Conservation (phyloP, 2,888 invertebrate genomes). For the Drosophila pseudotalamancana region DNA sequence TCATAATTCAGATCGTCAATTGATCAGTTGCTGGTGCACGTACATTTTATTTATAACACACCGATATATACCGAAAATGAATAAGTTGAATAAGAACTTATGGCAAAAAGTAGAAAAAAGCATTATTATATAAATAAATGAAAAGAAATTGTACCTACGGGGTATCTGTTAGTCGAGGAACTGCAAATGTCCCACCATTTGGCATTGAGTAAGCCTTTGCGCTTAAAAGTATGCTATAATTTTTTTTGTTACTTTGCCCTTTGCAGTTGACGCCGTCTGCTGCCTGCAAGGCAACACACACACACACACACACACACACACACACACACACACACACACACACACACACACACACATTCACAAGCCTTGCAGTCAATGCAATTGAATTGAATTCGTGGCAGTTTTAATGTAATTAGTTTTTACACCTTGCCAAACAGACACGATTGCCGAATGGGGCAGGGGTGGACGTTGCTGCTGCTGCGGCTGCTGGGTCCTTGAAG, state of each 20-base stretch:
- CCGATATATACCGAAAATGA: too few relatives aligned
- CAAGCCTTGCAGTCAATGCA: slow-evolving; percentile 55
- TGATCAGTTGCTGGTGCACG: too few relatives aligned
- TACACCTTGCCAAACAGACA: slow-evolving; percentile 68
- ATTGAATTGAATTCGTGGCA: slow-evolving; percentile 78
- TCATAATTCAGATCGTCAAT: too few relatives aligned
- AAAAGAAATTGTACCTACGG: too few relatives aligned
- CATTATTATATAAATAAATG: too few relatives aligned
- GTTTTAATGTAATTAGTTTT: slow-evolving; percentile 78
- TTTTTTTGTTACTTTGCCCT: slow-evolving; percentile 35
- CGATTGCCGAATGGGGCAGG: slow-evolving; percentile 2
- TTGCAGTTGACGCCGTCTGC: slow-evolving; percentile 11
- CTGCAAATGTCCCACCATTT: slow-evolving; percentile 6
- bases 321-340: slow-evolving; percentile 4
- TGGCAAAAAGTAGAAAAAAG: too few relatives aligned
- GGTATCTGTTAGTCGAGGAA: background rate
- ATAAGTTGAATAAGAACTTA: too few relatives aligned
- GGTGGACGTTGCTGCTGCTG: background rate
- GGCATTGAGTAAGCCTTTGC: slow-evolving; percentile 64
- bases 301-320: slow-evolving; percentile 18
- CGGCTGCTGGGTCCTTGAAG: slow-evolving; percentile 13
- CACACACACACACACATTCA: slow-evolving; percentile 3
- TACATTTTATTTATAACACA: too few relatives aligned
- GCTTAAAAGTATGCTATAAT: slow-evolving; percentile 58
- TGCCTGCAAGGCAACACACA: slow-evolving; percentile 15